Evolutionary conservation across 2,113 vertebrate species (phyloP).

Genomic region (Prunella fulvescens): DNA sequence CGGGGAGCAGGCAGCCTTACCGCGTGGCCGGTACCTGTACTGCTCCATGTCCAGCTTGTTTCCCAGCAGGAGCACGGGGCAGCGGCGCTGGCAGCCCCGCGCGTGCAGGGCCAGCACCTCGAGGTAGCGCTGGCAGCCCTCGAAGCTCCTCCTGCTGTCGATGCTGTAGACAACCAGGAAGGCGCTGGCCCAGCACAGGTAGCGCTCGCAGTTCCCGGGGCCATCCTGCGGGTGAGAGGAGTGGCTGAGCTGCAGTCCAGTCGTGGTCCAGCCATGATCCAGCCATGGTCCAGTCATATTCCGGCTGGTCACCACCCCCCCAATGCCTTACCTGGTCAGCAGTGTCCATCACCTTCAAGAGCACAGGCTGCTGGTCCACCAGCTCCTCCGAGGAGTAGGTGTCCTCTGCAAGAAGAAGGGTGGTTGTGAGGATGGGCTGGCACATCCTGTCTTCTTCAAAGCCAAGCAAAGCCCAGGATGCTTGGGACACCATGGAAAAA

Average conservation of each 20-base stretch:
- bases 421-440: not conserved
- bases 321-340: slow-evolving; percentile 79
- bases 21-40: slow-evolving; percentile 74
- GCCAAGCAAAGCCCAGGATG: not conserved
- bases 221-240: slow-evolving; percentile 67
- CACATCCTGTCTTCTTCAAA: not conserved
- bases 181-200: slow-evolving; percentile 84
- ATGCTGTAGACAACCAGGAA: slow-evolving; percentile 90
- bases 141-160: slow-evolving; percentile 79
- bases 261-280: not conserved
- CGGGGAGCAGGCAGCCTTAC: not conserved
- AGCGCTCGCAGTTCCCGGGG: slow-evolving; percentile 85
- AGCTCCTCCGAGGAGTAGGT: slow-evolving; percentile 86
- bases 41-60: slow-evolving; percentile 93
- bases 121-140: slow-evolving; percentile 80
- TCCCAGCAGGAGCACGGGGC: slow-evolving; percentile 82
- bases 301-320: not conserved
- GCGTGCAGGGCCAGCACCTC: slow-evolving; percentile 73
- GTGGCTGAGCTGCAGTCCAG: not conserved
- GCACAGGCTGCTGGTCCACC: slow-evolving; percentile 85
- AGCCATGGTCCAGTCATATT: not conserved
- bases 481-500: not conserved
- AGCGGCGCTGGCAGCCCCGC: slow-evolving; percentile 68
- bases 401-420: slow-evolving; percentile 80
- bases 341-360: slow-evolving; percentile 90